These are phyloP conservation scores for Stratiomys singularior DNA, from an alignment of 2,888 invertebrate genomes.

Conservation along the genomic window DNA sequence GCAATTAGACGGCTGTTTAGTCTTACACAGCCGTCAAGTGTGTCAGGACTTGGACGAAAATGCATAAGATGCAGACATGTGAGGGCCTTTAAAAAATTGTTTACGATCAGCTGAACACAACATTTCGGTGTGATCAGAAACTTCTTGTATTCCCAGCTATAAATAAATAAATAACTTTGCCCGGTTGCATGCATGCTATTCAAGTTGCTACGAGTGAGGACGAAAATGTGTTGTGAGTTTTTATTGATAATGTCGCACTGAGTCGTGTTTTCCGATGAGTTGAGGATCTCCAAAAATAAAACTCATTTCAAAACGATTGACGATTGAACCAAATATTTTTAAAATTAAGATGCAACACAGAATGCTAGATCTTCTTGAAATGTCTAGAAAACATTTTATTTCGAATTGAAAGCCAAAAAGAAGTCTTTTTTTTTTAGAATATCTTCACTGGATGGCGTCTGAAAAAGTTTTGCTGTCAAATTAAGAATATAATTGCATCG, in stretches of 20 bases:
- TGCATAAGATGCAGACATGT: not conserved
- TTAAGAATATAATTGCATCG: too few species aligned
- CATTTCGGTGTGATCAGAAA: too few species aligned
- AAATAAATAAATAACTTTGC: not conserved
- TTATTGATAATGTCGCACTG: constrained; percentile 5
- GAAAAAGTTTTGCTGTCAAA: too few species aligned
- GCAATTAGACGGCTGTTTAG: too few species aligned
- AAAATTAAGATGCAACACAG: not conserved
- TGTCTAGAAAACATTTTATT: not conserved
- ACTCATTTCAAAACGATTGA: not conserved
- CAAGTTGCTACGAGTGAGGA: too few species aligned
- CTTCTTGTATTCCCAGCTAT: too few species aligned
- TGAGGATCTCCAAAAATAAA: constrained; percentile 8
- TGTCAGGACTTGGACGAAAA: too few species aligned
- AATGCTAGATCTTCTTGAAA: too few species aligned
- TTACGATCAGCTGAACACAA: constrained; percentile 5
- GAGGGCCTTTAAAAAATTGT: not conserved
- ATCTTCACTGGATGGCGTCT: too few species aligned
- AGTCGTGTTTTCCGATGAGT: constrained; percentile 3
- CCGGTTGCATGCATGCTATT: not conserved
- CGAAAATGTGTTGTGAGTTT: not conserved
- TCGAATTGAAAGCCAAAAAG: too few species aligned
- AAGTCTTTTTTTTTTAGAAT: too few species aligned
- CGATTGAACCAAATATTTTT: not conserved
- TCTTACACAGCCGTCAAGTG: too few species aligned